phyloP scores from a whole-genome alignment of 53 echinoderm and acorn worm species.

The Glandiceps talaboti region DNA sequence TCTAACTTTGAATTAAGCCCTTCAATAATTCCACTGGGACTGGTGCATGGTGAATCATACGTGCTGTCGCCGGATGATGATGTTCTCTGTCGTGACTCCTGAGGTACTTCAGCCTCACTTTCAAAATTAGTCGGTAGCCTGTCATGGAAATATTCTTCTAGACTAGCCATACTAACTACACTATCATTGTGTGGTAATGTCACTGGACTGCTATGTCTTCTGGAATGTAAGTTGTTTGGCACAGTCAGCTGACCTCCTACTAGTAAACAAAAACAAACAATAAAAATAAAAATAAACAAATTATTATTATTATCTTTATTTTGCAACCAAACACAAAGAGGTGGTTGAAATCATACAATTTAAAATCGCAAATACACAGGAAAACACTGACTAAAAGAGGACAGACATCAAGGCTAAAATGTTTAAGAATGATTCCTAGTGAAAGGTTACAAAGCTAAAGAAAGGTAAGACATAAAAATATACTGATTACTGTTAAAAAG shows the following conservation, averaged over 20 bases:
- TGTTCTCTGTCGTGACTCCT: background rate
- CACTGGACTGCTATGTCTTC: background rate
- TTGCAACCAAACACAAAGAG: no score
- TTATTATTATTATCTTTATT: no score
- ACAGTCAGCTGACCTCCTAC: background rate
- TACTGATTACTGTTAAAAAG: no score
- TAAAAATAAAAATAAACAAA: no score
- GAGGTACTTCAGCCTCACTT: background rate
- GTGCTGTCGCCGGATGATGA: background rate
- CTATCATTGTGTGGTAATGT: background rate
- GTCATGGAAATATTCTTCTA: background rate
- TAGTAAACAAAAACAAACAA: background rate
- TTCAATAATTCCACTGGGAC: background rate
- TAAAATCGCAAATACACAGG: no score
- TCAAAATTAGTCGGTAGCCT: background rate
- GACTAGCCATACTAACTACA: no score
- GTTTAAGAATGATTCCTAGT: no score
- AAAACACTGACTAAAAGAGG: no score
- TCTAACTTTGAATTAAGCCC: background rate
- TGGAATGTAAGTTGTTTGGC: background rate
- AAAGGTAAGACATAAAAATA: no score
- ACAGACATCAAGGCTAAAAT: no score
- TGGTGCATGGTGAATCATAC: background rate
- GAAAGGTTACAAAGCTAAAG: no score
- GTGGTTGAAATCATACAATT: no score